Conservation (phyloP, 2,888 invertebrate genomes). For the Lasioglossum pauxillum region DNA sequence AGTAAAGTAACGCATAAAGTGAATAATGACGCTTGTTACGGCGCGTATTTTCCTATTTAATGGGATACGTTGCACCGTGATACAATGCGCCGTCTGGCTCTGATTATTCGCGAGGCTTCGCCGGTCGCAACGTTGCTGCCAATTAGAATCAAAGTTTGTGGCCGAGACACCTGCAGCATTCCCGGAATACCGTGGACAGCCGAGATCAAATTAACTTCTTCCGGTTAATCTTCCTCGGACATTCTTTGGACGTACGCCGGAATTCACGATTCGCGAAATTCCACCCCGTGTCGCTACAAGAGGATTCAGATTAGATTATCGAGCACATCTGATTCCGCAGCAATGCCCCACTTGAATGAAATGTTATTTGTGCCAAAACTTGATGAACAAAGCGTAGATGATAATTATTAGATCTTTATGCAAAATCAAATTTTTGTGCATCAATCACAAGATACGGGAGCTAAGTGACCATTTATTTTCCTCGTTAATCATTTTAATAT, state of each 20-base stretch:
- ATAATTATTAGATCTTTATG: no score
- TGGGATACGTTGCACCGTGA: slow-evolving; percentile 4
- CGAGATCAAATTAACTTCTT: background rate
- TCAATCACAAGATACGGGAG: no score
- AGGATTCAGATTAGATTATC: background rate
- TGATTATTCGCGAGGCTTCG: slow-evolving; percentile 18
- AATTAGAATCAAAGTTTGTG: background rate
- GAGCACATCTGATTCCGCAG: background rate
- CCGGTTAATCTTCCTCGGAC: background rate
- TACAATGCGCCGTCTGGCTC: background rate
- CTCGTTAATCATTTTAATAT: no score
- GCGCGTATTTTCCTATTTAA: slow-evolving; percentile 44
- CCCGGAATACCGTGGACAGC: background rate
- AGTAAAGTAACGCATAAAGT: slow-evolving; percentile 47
- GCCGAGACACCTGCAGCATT: background rate
- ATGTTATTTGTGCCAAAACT: no score
- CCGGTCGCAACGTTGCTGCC: background rate
- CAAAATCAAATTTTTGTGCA: no score
- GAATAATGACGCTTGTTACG: slow-evolving; percentile 51
- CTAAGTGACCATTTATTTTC: no score
- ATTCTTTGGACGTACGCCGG: background rate
- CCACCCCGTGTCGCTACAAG: background rate
- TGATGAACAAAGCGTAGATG: no score
- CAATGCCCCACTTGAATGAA: no score
- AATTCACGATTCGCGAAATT: background rate